Base-by-base conservation (phyloP, 2,888 invertebrate species). In the Tolmerus cingulatus region DNA sequence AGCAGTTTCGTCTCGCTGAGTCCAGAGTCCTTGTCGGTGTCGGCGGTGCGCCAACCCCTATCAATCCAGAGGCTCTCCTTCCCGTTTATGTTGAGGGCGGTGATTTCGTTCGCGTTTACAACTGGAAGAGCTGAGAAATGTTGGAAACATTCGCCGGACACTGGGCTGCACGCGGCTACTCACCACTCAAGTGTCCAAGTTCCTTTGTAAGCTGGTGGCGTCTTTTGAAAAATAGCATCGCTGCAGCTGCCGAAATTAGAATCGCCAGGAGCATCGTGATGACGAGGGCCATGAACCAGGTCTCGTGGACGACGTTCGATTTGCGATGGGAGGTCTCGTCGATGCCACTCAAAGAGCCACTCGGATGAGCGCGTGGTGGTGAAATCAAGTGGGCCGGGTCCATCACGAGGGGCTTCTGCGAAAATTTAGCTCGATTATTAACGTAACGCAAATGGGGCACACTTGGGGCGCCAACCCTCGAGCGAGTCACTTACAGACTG, bases 11-110 rank as follows among this genome's bases (percentile, higher is more conserved):
- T 94, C 90, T 94, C 94, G 87, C 93, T 93, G 86, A 93, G 89
- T 8, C 93, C 93, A 1, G 95, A 94, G 90, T 95, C 95, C 91
- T 95, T 95, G 90, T 94, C 94, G 40, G 94, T 94, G 90, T 95
- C 95, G 40, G 94, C 93, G 79, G 95, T 94, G 88, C 95, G 93
- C 95, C 95, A 95, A 57, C 95, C 95, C 88, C 95, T 93, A 90
- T 95, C 95, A 89, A 95, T 95, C 95, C 95, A 95, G 55, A 95
- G 92, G 88, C 95, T 95, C 90, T 95, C 95, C 91, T 95, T 95
- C 88, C 94, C 94, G 89, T 93, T 93, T 86, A 93, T 91, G 89
- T 93, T 93, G 88, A 93, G 89, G 1, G 93, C 93, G 23, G 93
- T 92, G 88, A 93, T 93, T 90, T 93, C 93, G 90, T 92, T 93